Percentiles rank a stretch among this genome's conserved stretches.
These are phyloP conservation scores for Globodera ellingtonae DNA, from an alignment of 1,140 invertebrate species.

Conservation along the genomic window DNA sequence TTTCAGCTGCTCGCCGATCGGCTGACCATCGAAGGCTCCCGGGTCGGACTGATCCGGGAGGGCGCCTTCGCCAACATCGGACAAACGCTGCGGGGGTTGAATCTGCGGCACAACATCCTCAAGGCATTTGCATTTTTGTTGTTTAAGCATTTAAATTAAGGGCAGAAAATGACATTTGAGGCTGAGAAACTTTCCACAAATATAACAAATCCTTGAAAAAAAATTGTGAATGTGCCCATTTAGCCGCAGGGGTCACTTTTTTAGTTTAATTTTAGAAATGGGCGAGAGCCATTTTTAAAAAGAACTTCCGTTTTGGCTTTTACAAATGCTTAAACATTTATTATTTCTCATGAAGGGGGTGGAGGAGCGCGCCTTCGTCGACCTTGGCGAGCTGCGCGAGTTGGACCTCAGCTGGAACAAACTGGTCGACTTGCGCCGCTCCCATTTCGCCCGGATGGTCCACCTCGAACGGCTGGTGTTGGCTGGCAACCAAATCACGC, in stretches of 20 bases:
- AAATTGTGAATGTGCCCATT: too few relatives aligned
- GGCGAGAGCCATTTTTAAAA: too few relatives aligned
- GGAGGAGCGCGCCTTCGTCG: slow-evolving; percentile 43
- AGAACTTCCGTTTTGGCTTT: too few relatives aligned
- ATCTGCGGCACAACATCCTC: slow-evolving; percentile 52
- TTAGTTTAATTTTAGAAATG: too few relatives aligned
- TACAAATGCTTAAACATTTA: too few relatives aligned
- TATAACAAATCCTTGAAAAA: too few relatives aligned
- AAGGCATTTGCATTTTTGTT: slow-evolving; percentile 21
- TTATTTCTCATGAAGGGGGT: slow-evolving; percentile 29
- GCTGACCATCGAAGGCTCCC: slow-evolving; percentile 48
- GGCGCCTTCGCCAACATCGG: slow-evolving; percentile 43
- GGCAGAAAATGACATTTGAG: too few relatives aligned
- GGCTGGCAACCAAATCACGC: slow-evolving; percentile 46
- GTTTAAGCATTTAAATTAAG: too few relatives aligned
- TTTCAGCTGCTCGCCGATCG: neutral
- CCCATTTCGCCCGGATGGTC: slow-evolving; percentile 36
- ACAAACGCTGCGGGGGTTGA: slow-evolving; percentile 29
- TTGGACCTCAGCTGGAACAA: slow-evolving; percentile 46
- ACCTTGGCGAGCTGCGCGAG: slow-evolving; percentile 30
- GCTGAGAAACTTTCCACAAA: too few relatives aligned
- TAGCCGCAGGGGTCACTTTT: too few relatives aligned
- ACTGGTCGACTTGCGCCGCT: slow-evolving; percentile 26
- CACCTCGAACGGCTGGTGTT: slow-evolving; percentile 40
- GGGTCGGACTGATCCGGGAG: slow-evolving; percentile 48